Conservation (phyloP, 2,113 vertebrate genomes). For the Ciconia boyciana region DNA sequence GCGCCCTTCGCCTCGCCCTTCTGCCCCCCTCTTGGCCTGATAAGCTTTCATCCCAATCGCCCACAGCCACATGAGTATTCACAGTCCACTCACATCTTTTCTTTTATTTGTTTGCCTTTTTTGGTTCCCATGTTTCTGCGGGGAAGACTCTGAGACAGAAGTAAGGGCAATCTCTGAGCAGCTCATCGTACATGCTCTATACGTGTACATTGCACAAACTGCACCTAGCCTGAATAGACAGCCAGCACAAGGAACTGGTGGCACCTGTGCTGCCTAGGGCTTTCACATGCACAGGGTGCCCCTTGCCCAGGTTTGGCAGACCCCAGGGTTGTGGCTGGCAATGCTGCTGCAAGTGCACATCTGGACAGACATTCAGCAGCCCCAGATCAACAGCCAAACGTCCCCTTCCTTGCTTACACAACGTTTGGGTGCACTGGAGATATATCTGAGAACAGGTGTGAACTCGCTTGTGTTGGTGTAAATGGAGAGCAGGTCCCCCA, state of each 20-base stretch:
- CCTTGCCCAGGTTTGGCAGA: background rate
- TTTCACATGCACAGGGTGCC: rapidly evolving
- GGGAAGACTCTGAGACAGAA: background rate
- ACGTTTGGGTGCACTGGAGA: background rate
- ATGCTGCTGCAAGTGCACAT: background rate
- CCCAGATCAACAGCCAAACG: background rate
- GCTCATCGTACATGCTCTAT: background rate
- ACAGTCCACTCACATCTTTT: background rate
- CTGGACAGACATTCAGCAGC: background rate
- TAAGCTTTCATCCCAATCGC: background rate
- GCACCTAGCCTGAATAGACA: rapidly evolving
- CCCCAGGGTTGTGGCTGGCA: background rate
- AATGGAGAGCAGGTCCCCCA: background rate
- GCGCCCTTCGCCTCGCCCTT: background rate
- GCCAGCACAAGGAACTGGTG: background rate
- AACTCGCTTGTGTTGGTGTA: rapidly evolving
- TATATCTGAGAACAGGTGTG: background rate
- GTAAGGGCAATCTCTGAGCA: background rate
- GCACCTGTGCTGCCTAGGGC: background rate
- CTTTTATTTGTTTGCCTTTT: background rate
- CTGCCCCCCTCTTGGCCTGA: rapidly evolving
- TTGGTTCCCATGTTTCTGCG: rapidly evolving
- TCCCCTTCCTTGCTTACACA: background rate
- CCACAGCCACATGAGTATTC: background rate
- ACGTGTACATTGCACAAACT: background rate